A percentile compares a stretch with the other conserved stretches of the same genome.
Evolutionary conservation across 2,797 vertebrate genomes (phyloP).

Genomic region (Danio choprae): DNA sequence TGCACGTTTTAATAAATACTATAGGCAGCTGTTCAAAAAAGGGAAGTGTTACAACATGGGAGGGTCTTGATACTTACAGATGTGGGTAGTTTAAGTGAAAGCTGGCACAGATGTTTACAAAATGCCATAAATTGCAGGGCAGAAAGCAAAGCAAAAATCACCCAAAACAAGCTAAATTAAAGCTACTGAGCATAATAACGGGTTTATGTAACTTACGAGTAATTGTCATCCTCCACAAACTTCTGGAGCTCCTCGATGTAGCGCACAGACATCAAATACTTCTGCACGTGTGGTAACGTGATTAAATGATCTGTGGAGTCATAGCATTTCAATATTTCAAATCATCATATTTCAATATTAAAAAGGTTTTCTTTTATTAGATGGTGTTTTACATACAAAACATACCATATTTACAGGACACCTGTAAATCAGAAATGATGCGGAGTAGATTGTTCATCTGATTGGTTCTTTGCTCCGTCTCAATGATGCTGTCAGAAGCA

Average conservation of each 20-base stretch:
- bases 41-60: conserved; percentile 19
- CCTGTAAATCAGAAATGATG: conserved; percentile 93
- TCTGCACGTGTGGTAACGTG: conserved; percentile 86
- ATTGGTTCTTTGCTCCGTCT: conserved; percentile 95
- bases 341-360: neutral
- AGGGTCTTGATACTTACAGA: conserved; percentile 23
- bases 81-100: conserved; percentile 33
- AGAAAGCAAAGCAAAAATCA: conserved; percentile 8
- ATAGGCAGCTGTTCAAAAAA: conserved; percentile 10
- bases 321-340: no score
- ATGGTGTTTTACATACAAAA: neutral
- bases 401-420: conserved; percentile 92
- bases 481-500: conserved; percentile 95
- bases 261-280: conserved; percentile 88
- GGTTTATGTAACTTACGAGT: conserved; percentile 78
- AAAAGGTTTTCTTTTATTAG: no score
- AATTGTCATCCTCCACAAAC: conserved; percentile 91
- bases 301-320: conserved; percentile 79
- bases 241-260: conserved; percentile 93
- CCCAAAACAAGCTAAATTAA: neutral
- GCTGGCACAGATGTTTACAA: conserved; percentile 6
- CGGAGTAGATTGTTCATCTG: conserved; percentile 98
- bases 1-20: conserved; percentile 41
- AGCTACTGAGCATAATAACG: neutral
- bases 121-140: conserved; percentile 3